Base-by-base conservation (phyloP, 1,140 invertebrate species). In the Solenopsis fugax region DNA sequence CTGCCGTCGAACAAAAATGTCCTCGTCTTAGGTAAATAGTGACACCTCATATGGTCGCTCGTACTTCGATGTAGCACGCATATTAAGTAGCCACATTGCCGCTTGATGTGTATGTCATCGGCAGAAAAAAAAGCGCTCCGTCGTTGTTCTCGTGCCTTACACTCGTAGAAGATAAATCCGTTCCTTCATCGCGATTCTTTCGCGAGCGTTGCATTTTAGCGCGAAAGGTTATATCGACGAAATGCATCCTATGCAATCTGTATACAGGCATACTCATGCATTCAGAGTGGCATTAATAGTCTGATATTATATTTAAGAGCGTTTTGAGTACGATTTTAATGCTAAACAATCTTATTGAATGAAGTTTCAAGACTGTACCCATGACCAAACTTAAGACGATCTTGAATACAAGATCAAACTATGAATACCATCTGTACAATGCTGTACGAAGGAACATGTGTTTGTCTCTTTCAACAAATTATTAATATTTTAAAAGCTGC, bases 1-100 rank as follows among this genome's bases (percentile, higher is more conserved):
- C 96, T 99, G 95, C 98, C 98, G 92, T 97, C 98, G 87, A 98
- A 98, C 93, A 99, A 99, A 96, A 98, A 98, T 95, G 96, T 99
- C 89, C 95, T 99, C 94, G 98, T 99, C 88, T 96, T 99, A 95
- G 98, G 97, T 97, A 94, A 96, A 94, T n/a, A 62, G 7, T 56
- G 4, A 60, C 21, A 12, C 7, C 18, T n/a, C 16, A 24, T 21
- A 78, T 7, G 12, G n/a, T 71, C 24, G 45, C 12, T 54, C 2
- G 21, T 67, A 37, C 16, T 10, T 18, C 37, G 45, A 82, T 71
- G 50, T 21, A 64, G 16, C 67, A 24, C 21, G 86, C 80, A 87
- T 87, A 72, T 29, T 78, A 86, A 86, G 48, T 78, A 54, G 13
- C 34, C 5, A 16, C 18, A 7, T 10, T 10, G 54, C 2, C 41